A percentile compares a stretch with the other conserved stretches of the same genome.
phyloP scores from a whole-genome alignment of 2,113 vertebrate genomes.

The Lota lota region DNA sequence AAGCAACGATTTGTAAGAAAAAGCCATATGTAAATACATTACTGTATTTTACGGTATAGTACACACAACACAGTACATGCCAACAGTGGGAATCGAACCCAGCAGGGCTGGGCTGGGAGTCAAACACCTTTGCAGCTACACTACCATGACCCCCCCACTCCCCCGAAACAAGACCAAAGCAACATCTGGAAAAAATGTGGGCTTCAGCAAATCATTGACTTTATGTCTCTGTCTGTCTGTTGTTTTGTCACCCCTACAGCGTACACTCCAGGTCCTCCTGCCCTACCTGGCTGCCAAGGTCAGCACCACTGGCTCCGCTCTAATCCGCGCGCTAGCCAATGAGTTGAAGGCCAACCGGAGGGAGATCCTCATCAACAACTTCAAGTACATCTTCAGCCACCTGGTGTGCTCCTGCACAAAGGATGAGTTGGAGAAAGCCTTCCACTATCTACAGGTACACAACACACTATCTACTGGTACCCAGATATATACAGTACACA shows the following conservation, averaged over 20 bases:
- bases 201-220: too few relatives aligned
- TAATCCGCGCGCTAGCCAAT: constrained; percentile 93
- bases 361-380: constrained; percentile 97
- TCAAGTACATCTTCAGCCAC: constrained; percentile 98
- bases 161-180: too few relatives aligned
- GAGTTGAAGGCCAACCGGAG: constrained; percentile 91
- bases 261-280: constrained; percentile 90
- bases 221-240: too few relatives aligned
- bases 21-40: too few relatives aligned
- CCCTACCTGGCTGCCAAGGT: constrained; percentile 96
- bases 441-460: constrained; percentile 95
- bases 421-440: constrained; percentile 89
- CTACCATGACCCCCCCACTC: too few relatives aligned
- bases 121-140: too few relatives aligned
- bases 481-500: constrained; percentile 78
- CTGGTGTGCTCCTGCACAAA: constrained; percentile 97
- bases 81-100: too few relatives aligned
- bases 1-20: too few relatives aligned
- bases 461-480: neutral
- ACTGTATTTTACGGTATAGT: too few relatives aligned
- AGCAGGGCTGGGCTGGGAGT: too few relatives aligned
- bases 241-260: constrained; percentile 57
- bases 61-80: too few relatives aligned
- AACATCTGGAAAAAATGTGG: too few relatives aligned
- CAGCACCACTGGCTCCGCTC: constrained; percentile 84